Evolutionary conservation across 2,888 invertebrate species (phyloP), one percentile per base, ranked within the genome.

Genomic region (Drosophila recens): DNA sequence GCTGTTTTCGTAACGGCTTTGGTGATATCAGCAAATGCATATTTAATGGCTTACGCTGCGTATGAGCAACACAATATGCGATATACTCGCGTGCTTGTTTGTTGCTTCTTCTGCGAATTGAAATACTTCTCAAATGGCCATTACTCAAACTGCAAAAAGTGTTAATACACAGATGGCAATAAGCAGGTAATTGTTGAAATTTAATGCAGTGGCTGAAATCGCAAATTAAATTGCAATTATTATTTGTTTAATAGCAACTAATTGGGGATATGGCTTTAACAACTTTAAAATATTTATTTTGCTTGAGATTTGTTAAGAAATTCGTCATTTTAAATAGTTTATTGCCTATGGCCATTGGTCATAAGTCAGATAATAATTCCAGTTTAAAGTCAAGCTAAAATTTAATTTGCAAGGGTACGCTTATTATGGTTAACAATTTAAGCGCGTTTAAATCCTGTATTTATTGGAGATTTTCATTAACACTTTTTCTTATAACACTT

Each of bases 11-110:
- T 70, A 72, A 79, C 83, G 86, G 86, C 82, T 86, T 85, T 82
- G 65, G 82, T 80, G 86, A 86, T 86, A 85, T 85, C 86, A 88
- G 83, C 70, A 86, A 85, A 85, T 88, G 85, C 89, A 85, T 90
- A 85, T 85, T 85, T 85, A 85, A 85, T 90, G 90, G 87, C 80
- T 77, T 75, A 84, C 72, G 73, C 72, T 65, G 74, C 81, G 78
- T 75, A 80, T 83, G 89, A 86, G 83, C 80, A 80, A 70, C 79
- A 45, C 36, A 58, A 65, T 59, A 66, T 46, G 49, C 70, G 45
- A 17, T 42, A 57, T 49, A 23, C 58, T 34, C 58, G 34, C 8
- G 1, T 20, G 74, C 56, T 51, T 63, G 74, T 46, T 51, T 61
- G 57, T 54, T 36, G 40, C 38, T 40, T 11, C 53, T 52, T n/a